Base-by-base conservation (phyloP, 2,113 vertebrate genomes). In the Bujurquina vittata region DNA sequence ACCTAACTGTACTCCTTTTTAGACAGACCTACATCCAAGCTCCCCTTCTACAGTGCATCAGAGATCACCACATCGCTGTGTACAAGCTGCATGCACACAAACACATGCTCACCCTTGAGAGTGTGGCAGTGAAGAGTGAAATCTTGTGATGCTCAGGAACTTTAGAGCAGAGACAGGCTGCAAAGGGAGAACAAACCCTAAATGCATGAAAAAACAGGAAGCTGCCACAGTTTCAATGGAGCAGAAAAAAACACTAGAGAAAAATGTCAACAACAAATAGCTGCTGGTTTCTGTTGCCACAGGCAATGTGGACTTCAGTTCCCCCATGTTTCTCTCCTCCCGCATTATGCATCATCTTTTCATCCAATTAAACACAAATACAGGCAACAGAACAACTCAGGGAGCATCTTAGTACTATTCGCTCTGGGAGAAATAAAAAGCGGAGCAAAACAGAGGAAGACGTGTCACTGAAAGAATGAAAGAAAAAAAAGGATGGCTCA, bases 241-340 rank as follows among this genome's bases (percentile, higher is more conserved):
- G 92, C 94, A 94, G 87, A 91, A 93, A 88, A 77, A 90, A 89
- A 85, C 84, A 84, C 74, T 15, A 12, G 73, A 76, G 78, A 88
- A 87, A 94, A 94, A 94, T 93, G 91, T 94, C 90, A 94, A 92
- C 91, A 95, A 89, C 91, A 94, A 93, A 94, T 92, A 93, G 84
- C 91, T 94, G 92, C 91, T 91, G 84, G 90, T 93, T 94, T 92
- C 79, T 89, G 35, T 77, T 77, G 93, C 93, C 49, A 65, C 82
- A 60, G 92, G 93, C 91, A 81, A 90, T 88, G 67, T 87, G 88
- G 92, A 93, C 93, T 88, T 90, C 80, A 80, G 87, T 86, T 94
- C 81, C 75, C 87, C 85, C 80, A 11, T 89, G 91, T 93, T 91
- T 90, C 86, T 88, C 52, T 88, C 87, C 79, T 85, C 80, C 9